Base-by-base conservation (phyloP, 2,113 vertebrate genomes). In the Corapipo altera region DNA sequence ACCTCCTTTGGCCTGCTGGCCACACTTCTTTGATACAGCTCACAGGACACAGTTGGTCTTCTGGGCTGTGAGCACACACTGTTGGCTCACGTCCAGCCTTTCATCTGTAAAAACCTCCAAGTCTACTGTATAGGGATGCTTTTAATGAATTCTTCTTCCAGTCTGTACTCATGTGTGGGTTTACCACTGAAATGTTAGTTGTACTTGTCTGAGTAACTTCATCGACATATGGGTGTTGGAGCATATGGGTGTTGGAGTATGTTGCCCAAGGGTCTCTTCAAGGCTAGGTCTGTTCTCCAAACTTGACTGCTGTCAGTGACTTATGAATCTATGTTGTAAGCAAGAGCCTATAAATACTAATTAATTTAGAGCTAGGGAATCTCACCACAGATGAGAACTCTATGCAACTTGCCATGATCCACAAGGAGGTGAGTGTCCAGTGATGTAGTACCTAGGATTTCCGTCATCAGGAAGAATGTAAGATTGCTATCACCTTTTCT, bases 341-440 rank as follows among this genome's bases (percentile, higher is more conserved):
- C 8, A 75, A 64, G 61, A 71, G 20, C 4, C 9, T 75, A 11
- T 2, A 51, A 69, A 15, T 32, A 7, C 17, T 62, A 54, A 43
- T 15, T 35, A 67, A 71, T 66, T 44, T 37, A 54, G 33, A 91
- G 17, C 7, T 64, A 20, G 12, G n/a, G 58, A 85, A 46, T 11
- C 20, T 75, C 13, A 46, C 9, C 26, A 37, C 12, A 54, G 35
- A 3, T 35, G 8, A 39, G 17, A 79, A 67, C 9, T 59, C 22
- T 69, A 14, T 0, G 2, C 51, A 51, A 12, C 2, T 3, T 43
- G 8, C 21, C 30, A 14, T 32, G 46, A 49, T 24, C 8, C 51
- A 11, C 0, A 3, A 78, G 20, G 14, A 70, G 6, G n/a, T 74
- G 8, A 46, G 85, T 0, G 0, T 70, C 24, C 27, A 58, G 3